A percentile compares a stretch with the other conserved stretches of the same genome.
phyloP scores from a whole-genome alignment of 2,797 vertebrate genomes.

The Botia almorhae region DNA sequence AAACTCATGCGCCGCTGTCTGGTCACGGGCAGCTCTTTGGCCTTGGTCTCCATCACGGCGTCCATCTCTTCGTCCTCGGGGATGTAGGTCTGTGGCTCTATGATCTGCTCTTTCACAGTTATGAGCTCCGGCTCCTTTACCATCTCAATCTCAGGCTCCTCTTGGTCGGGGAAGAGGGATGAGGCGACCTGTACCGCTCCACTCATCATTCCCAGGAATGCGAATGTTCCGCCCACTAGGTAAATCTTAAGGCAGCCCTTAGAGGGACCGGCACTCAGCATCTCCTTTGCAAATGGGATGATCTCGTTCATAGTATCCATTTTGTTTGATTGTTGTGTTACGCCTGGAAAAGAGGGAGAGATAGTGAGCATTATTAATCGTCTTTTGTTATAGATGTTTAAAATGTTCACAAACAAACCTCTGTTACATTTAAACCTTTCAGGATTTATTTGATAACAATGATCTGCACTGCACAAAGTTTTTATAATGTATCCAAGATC shows the following conservation, averaged over 20 bases:
- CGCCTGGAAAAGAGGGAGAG: constrained; percentile 39
- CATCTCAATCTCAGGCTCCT: constrained; percentile 55
- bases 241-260: constrained; percentile 82
- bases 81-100: constrained; percentile 49
- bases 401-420: too few species aligned
- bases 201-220: constrained; percentile 80
- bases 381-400: too few species aligned
- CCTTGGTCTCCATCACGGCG: constrained; percentile 55
- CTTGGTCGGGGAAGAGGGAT: constrained; percentile 75
- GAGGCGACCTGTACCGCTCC: constrained; percentile 84
- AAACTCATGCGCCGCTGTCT: constrained; percentile 60
- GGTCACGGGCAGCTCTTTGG: constrained; percentile 46
- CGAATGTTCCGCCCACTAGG: constrained; percentile 86
- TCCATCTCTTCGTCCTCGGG: constrained; percentile 48
- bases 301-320: constrained; percentile 86
- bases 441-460: too few species aligned
- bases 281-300: constrained; percentile 85
- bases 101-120: constrained; percentile 32
- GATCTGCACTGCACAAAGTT: too few species aligned
- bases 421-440: too few species aligned
- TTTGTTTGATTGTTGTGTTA: constrained; percentile 54
- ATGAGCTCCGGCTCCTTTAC: constrained; percentile 45
- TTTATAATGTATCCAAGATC: too few species aligned
- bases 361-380: too few species aligned
- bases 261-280: constrained; percentile 78